These are phyloP conservation scores for Pterostichus madidus DNA, from an alignment of 2,888 invertebrate species.

Conservation along the genomic window DNA sequence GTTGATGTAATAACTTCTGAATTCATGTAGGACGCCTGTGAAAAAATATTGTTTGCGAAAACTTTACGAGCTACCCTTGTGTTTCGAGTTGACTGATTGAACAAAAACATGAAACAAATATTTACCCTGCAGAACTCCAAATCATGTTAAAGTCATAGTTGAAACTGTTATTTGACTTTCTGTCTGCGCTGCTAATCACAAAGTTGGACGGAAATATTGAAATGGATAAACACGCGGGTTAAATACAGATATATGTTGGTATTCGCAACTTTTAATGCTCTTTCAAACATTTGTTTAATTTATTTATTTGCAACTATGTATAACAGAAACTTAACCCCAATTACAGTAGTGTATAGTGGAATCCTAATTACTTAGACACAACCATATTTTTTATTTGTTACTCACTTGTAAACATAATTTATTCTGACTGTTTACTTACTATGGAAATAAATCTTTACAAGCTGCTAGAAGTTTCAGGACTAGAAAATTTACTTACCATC, in stretches of 20 bases:
- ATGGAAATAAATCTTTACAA: too few relatives aligned
- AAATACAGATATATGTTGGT: conserved; percentile 9
- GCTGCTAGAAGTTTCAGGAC: too few relatives aligned
- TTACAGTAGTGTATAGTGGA: too few relatives aligned
- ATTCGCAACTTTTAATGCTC: background rate
- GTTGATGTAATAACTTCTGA: conserved; percentile 20
- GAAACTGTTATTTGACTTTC: conserved; percentile 52
- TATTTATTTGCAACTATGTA: too few relatives aligned
- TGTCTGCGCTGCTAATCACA: conserved; percentile 4
- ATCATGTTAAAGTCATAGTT: conserved; percentile 48
- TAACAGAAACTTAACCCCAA: too few relatives aligned
- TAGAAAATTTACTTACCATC: too few relatives aligned
- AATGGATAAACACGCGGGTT: conserved; percentile 15
- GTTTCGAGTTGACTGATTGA: conserved; percentile 58
- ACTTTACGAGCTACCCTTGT: conserved; percentile 51
- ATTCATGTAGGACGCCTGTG: background rate
- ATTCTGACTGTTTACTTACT: too few relatives aligned
- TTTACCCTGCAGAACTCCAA: conserved; percentile 33
- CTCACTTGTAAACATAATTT: too few relatives aligned
- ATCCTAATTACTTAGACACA: too few relatives aligned
- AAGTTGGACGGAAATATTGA: conserved; percentile 22
- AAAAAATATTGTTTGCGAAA: conserved; percentile 58
- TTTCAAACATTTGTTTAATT: background rate
- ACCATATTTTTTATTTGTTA: too few relatives aligned
- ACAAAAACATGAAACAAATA: conserved; percentile 58